Base-by-base conservation (phyloP, 2,113 vertebrate genomes). In the Petaurus breviceps region DNA sequence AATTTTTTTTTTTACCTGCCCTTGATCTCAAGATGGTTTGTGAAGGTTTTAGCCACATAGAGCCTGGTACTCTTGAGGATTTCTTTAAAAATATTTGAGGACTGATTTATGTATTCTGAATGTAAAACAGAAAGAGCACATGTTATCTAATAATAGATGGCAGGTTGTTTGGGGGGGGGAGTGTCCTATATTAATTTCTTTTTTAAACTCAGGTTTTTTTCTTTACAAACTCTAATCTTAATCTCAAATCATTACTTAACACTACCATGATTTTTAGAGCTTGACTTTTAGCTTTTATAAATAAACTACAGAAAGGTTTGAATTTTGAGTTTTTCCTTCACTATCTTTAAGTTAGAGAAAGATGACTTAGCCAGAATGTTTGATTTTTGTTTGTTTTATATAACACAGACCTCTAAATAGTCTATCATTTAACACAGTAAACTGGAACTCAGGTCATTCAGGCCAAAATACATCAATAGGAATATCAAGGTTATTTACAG, bases 141-240 rank as follows among this genome's bases (percentile, higher is more conserved):
- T 0, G 22, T 24, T 52, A 0, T 4, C 47, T 77, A 95, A 51
- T 91, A 95, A 22, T 51, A 96, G 94, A 90, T 95, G 92, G 51
- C 51, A 89, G 96, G 54, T 54, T 90, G 84, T 49, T 93, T 4
- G 90, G 43, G 53, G 93, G 84, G 23, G 91, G 53, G 16, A 14
- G 46, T 46, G 22, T 23, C 0, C 43, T 43, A 31, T 31, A 90
- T 90, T 51, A 90, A 23, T 46, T 37, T 47, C 46, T 96, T 93
- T 37, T 68, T 16, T 68, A 68, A 37, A 37, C 61, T 37, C 28
- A 68, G n/a, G 31, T 12, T 68, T 68, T 68, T 55, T 95, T 97
- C 90, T 95, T 91, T 3, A 1, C 28, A 92, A 96, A 61, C 94
- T 93, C 93, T 92, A 94, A 98, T 77, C 95, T 97, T 26, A 14